Evolutionary conservation across 2,113 vertebrate genomes (phyloP).

Genomic region (Scophthalmus maximus): DNA sequence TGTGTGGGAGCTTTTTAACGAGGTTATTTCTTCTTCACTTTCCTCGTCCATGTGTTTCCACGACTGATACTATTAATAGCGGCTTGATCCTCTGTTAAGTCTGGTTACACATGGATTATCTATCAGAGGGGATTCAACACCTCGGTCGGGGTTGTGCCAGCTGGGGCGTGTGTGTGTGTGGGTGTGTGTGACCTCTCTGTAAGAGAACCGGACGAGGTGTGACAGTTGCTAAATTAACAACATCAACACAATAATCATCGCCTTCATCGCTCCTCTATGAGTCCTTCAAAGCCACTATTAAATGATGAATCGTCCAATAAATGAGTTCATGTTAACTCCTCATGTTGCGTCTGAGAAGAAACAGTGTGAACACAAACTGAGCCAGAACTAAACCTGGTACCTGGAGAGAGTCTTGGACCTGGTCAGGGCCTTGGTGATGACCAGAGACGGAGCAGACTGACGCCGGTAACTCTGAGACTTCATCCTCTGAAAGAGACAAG

Average conservation of each 20-base stretch:
- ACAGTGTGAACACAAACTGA: too few species aligned
- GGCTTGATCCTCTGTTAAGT: conserved; percentile 69
- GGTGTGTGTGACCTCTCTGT: neutral
- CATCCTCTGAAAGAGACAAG: conserved; percentile 81
- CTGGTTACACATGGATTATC: conserved; percentile 71
- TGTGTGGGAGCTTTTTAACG: conserved; percentile 58
- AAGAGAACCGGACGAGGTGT: neutral
- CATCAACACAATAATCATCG: too few species aligned
- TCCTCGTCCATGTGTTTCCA: conserved; percentile 48
- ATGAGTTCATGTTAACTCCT: too few species aligned
- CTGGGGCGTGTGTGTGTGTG: neutral
- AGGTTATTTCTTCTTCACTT: conserved; percentile 64
- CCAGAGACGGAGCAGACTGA: conserved; percentile 91
- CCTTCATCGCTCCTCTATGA: too few species aligned
- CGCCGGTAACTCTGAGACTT: conserved; percentile 92
- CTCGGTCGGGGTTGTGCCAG: conserved; percentile 8
- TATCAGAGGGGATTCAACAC: conserved; percentile 54
- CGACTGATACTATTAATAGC: conserved; percentile 75
- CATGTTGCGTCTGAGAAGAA: too few species aligned
- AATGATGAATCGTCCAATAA: too few species aligned
- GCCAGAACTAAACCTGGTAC: conserved; percentile 80
- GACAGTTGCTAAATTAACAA: neutral
- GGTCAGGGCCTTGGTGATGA: conserved; percentile 92
- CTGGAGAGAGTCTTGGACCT: conserved; percentile 88
- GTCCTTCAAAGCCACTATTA: too few species aligned